Percentiles rank a stretch among this genome's conserved stretches.
phyloP scores from a whole-genome alignment of 2,797 vertebrate species.

The Cyprinella venusta region DNA sequence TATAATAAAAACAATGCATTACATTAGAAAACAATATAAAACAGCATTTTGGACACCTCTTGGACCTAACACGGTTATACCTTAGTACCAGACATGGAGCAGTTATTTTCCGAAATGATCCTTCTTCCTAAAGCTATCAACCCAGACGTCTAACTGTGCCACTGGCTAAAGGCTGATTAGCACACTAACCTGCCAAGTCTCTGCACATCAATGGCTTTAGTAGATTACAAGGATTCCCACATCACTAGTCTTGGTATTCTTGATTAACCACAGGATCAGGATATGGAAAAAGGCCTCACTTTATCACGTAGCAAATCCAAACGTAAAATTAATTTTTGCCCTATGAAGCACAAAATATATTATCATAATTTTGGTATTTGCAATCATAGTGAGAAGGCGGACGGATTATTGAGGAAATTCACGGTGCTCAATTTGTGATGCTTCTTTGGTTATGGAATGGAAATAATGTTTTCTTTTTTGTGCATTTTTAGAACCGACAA shows the following conservation, averaged over 20 bases:
- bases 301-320: constrained; percentile 21
- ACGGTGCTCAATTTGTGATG: not conserved
- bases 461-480: not conserved
- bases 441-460: not conserved
- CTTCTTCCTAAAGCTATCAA: constrained; percentile 14
- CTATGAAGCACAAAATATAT: not conserved
- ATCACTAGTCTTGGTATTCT: constrained; percentile 46
- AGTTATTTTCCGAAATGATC: not conserved
- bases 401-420: not conserved
- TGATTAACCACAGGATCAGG: constrained; percentile 40
- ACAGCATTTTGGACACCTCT: not conserved
- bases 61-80: not conserved
- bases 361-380: not conserved
- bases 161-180: constrained; percentile 52
- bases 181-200: constrained; percentile 48
- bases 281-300: not conserved
- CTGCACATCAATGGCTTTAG: constrained; percentile 52
- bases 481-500: not conserved
- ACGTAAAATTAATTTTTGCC: not conserved
- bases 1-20: not conserved
- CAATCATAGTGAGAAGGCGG: not conserved
- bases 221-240: constrained; percentile 51
- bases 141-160: constrained; percentile 41
- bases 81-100: not conserved
- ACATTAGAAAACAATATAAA: not conserved